These are phyloP conservation scores for Pseudomyrmex gracilis DNA, from an alignment of 1,140 invertebrate species.

Conservation along the genomic window DNA sequence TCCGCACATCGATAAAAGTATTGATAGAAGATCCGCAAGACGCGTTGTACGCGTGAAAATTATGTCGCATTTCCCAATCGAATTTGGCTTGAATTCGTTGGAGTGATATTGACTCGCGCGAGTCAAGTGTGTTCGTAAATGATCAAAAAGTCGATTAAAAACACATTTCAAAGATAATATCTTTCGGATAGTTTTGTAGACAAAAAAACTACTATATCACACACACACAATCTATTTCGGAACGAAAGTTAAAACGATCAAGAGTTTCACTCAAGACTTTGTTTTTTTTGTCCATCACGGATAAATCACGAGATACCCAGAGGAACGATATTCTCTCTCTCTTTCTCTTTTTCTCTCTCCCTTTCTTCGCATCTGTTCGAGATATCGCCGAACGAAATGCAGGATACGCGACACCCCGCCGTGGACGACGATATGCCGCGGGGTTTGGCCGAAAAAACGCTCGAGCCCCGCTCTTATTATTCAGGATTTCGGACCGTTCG, in stretches of 20 bases:
- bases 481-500: constrained; percentile 79
- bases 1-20: constrained; percentile 44
- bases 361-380: constrained; percentile 14
- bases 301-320: neutral
- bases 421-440: neutral
- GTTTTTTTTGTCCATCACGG: neutral
- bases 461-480: constrained; percentile 73
- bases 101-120: too few species aligned
- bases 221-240: neutral
- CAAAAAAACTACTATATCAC: neutral
- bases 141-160: neutral
- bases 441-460: constrained; percentile 57
- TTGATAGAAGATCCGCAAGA: constrained; percentile 34
- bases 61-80: constrained; percentile 4
- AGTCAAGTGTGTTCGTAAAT: too few species aligned
- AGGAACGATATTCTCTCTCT: neutral
- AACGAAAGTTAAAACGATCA: neutral
- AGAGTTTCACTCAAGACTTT: neutral
- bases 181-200: neutral
- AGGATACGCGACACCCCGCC: constrained; percentile 6
- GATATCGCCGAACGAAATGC: constrained; percentile 42
- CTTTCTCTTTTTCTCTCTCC: too few species aligned
- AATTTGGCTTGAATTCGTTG: neutral
- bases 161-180: neutral
- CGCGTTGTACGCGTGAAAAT: constrained; percentile 29